phyloP scores from a whole-genome alignment of 92 coral and sea anemone species.

The Micromussa lordhowensis region DNA sequence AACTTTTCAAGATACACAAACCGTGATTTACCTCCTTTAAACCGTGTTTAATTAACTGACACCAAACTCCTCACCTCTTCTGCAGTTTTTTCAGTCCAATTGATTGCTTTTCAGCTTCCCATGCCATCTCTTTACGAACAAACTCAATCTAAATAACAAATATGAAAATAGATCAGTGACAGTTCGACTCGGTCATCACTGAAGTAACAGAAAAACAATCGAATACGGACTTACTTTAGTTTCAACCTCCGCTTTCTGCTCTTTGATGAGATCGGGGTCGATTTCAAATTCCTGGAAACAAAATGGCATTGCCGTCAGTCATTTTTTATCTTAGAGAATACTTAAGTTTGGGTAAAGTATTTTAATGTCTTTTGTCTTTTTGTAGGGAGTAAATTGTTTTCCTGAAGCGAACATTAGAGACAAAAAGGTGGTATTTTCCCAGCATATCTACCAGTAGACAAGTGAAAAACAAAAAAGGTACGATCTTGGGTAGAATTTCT shows the following conservation, averaged over 20 bases:
- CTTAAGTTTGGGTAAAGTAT: no score
- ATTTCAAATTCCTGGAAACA: slow-evolving; percentile 84
- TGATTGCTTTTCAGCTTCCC: slow-evolving; percentile 95
- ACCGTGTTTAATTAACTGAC: not conserved
- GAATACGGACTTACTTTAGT: slow-evolving; percentile 67
- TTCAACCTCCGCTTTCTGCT: slow-evolving; percentile 83
- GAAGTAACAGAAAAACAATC: not conserved
- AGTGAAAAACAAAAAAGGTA: no score
- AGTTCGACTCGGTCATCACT: not conserved
- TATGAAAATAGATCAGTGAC: not conserved
- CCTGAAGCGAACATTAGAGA: no score
- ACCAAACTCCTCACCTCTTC: slow-evolving; percentile 67
- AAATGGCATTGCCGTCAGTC: not conserved
- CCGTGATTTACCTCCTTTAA: no score
- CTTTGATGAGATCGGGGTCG: slow-evolving; percentile 89
- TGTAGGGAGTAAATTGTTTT: no score
- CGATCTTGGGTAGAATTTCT: not conserved
- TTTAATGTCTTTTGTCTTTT: no score
- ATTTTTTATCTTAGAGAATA: no score
- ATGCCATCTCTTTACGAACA: slow-evolving; percentile 91
- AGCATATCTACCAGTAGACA: no score
- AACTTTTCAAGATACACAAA: no score
- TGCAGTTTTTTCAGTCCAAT: slow-evolving; percentile 90
- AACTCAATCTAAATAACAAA: slow-evolving; percentile 71
- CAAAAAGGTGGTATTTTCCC: no score